Conservation (phyloP, 2,888 invertebrate genomes). For the Caenorhabditis panamensis region DNA sequence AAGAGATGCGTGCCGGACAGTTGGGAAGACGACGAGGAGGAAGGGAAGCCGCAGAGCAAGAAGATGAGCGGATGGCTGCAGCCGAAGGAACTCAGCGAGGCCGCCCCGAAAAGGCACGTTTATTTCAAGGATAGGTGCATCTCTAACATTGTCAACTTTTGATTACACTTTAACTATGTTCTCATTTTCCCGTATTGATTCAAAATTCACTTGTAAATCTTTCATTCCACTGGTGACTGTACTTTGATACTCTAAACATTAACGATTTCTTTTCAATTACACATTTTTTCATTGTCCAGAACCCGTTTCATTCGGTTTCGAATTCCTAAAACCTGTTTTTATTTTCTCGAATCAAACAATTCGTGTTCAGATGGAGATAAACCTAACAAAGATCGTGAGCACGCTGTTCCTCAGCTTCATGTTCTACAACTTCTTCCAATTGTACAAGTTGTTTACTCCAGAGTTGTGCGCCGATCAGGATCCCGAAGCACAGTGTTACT, state of each 20-base stretch:
- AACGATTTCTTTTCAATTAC: background rate
- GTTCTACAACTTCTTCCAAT: slow-evolving; percentile 82
- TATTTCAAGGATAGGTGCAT: slow-evolving; percentile 68
- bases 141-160: slow-evolving; percentile 53
- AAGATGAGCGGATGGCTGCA: slow-evolving; percentile 57
- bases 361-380: slow-evolving; percentile 60
- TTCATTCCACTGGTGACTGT: slow-evolving; percentile 7
- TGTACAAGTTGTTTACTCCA: slow-evolving; percentile 83
- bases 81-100: slow-evolving; percentile 33
- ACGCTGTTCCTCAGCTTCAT: slow-evolving; percentile 83
- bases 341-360: background rate
- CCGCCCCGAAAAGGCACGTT: slow-evolving; percentile 56
- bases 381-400: slow-evolving; percentile 78
- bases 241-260: slow-evolving; percentile 24
- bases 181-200: background rate
- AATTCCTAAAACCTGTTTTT: background rate
- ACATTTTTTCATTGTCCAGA: background rate
- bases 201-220: slow-evolving; percentile 6
- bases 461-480: slow-evolving; percentile 57
- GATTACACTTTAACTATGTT: background rate
- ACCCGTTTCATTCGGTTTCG: background rate
- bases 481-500: slow-evolving; percentile 18
- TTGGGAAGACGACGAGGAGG: slow-evolving; percentile 81
- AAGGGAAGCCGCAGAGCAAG: slow-evolving; percentile 50
- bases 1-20: slow-evolving; percentile 84